A percentile compares a stretch with the other conserved stretches of the same genome.
Evolutionary conservation across 2,797 vertebrate species (phyloP).

Genomic region (Lates japonicus): DNA sequence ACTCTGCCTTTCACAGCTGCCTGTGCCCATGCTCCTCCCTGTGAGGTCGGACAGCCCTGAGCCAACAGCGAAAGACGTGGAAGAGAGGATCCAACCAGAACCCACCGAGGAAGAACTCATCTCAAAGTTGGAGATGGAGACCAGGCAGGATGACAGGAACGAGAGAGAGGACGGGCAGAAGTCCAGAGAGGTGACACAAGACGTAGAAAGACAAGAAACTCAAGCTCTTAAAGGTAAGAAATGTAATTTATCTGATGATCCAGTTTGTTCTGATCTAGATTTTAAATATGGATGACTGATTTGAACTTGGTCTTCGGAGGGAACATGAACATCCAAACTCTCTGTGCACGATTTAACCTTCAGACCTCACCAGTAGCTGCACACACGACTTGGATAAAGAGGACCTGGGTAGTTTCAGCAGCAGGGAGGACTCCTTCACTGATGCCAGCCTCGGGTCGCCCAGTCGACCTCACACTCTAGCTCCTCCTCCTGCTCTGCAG

Average conservation of each 20-base stretch:
- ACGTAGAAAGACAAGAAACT: background rate
- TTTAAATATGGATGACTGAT: background rate
- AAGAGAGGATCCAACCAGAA: background rate
- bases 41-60: background rate
- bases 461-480: background rate
- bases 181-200: background rate
- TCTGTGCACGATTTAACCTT: background rate
- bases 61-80: accelerated
- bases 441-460: background rate
- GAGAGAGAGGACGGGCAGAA: background rate
- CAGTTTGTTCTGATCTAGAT: no score
- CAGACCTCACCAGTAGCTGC: constrained; percentile 9
- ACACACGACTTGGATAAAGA: background rate
- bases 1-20: constrained; percentile 48
- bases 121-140: background rate
- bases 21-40: constrained; percentile 58
- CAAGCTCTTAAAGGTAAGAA: background rate
- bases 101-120: background rate
- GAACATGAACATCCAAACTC: no score
- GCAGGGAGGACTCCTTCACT: background rate
- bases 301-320: background rate
- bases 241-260: background rate
- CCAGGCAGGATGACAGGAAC: background rate
- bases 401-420: background rate
- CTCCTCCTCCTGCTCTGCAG: background rate